Evolutionary conservation across 64 coral and sea anemone species (phyloP), one percentile per base, ranked within the genome.

Genomic region (Orbicella faveolata): DNA sequence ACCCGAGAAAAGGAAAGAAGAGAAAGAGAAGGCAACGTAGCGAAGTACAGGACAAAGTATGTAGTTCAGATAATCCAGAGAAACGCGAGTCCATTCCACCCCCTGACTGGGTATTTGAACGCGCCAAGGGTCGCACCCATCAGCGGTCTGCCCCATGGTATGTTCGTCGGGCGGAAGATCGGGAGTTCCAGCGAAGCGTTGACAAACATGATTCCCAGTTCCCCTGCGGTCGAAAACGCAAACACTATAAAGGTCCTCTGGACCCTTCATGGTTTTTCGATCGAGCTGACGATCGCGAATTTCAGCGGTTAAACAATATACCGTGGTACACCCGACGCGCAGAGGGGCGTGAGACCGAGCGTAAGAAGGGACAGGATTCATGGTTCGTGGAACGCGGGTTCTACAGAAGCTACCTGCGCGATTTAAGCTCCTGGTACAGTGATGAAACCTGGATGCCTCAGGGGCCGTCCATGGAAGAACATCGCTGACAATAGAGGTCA

Each of bases 111-210:
- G 21, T 85, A 48, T 85, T 85, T 72, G 37, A 44, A 52, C 82
- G 82, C 9, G 82, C 82, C 18, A 64, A 75, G 54, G 74, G n/a
- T 85, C 82, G 82, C 21, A 44, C 63, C 20, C 34, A 86, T 21
- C 80, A 86, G 90, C 57, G 75, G 90, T 69, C 75, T 41, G 25
- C 61, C 4, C 80, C 80, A 5, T 92, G 90, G 90, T 92, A 92
- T 83, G 74, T 75, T 35, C 81, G 73, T 54, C 81, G 90, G 25
- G 90, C 90, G 11, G 55, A 77, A 85, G 79, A 86, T 23, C 70
- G 90, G 30, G 36, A 76, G 4, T 37, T 7, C 25, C 57, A 48
- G 16, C 90, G 81, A 64, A 67, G 35, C 34, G 54, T 9, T 4
- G 63, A 92, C 33, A 34, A 81, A 51, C 55, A 63, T 18, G 35